Conservation (phyloP, 2,113 vertebrate species). For the Chrysemys picta region DNA sequence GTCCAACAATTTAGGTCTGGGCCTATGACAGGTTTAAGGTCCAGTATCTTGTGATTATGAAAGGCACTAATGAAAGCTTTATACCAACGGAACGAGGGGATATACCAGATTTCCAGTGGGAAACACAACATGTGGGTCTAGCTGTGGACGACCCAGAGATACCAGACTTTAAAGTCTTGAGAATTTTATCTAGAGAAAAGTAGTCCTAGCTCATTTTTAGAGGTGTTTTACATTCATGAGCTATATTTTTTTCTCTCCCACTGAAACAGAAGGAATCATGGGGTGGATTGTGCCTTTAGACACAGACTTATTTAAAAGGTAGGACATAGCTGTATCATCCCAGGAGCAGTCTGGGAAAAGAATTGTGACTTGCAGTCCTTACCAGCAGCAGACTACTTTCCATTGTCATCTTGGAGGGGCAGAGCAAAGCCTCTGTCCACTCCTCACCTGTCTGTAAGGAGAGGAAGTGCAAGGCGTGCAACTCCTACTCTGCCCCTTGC, state of each 20-base stretch:
- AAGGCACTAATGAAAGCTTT: not conserved
- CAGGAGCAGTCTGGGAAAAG: not conserved
- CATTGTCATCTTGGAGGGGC: accelerated
- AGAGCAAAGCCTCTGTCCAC: not conserved
- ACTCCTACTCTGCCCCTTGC: not conserved
- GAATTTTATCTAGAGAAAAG: not conserved
- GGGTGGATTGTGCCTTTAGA: not conserved
- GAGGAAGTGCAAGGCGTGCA: not conserved
- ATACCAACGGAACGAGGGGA: not conserved
- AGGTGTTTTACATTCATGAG: not conserved
- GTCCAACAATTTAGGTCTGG: not conserved
- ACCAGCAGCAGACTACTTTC: not conserved
- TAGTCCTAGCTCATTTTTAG: accelerated
- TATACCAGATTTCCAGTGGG: not conserved
- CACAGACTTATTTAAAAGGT: not conserved
- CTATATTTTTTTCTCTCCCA: not conserved
- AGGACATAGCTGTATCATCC: not conserved
- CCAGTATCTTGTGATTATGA: not conserved
- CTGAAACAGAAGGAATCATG: accelerated
- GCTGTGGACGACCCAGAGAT: not conserved
- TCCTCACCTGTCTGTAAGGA: not conserved
- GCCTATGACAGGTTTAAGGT: not conserved
- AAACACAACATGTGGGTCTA: not conserved
- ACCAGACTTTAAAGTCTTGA: not conserved
- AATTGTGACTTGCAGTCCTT: not conserved